Evolutionary conservation across 2,888 invertebrate genomes (phyloP).

Genomic region (Urechis unicinctus): DNA sequence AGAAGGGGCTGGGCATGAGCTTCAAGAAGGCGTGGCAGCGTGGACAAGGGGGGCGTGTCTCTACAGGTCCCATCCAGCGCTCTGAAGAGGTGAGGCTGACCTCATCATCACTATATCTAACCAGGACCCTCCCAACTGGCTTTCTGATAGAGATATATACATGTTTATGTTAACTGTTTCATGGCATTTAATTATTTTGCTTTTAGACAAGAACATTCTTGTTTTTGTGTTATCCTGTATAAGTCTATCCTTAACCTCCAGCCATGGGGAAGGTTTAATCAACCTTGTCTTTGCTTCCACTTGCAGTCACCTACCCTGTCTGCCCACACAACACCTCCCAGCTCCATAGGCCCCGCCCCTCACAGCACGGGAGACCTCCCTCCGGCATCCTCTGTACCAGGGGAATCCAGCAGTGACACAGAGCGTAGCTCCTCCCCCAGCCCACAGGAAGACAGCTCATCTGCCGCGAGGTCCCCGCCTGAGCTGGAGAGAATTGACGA

Average conservation of each 20-base stretch:
- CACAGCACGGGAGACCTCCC: too few species aligned
- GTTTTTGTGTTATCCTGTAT: too few species aligned
- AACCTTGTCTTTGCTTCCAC: too few species aligned
- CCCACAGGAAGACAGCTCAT: slow-evolving; percentile 10
- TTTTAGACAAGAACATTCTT: too few species aligned
- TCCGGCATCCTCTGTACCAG: not conserved
- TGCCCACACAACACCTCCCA: not conserved
- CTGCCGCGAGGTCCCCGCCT: slow-evolving; percentile 16
- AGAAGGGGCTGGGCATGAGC: not conserved
- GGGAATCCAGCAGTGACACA: not conserved
- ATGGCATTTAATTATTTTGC: too few species aligned
- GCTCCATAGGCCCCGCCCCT: not conserved
- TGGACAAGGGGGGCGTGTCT: slow-evolving; percentile 5
- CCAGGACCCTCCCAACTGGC: too few species aligned
- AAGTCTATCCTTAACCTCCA: too few species aligned
- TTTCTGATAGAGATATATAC: too few species aligned
- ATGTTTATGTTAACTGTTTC: too few species aligned
- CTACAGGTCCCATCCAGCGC: slow-evolving; percentile 10
- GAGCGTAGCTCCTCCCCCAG: slow-evolving; percentile 7
- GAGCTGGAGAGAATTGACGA: slow-evolving; percentile 12
- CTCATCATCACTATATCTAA: too few species aligned
- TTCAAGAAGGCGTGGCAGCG: slow-evolving; percentile 10
- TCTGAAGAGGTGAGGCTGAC: not conserved
- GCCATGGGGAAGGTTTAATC: too few species aligned
- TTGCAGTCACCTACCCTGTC: not conserved